Evolutionary conservation across 2,888 invertebrate species (phyloP), one percentile per base, ranked within the genome.

Genomic region (Himalopsyche anomala): DNA sequence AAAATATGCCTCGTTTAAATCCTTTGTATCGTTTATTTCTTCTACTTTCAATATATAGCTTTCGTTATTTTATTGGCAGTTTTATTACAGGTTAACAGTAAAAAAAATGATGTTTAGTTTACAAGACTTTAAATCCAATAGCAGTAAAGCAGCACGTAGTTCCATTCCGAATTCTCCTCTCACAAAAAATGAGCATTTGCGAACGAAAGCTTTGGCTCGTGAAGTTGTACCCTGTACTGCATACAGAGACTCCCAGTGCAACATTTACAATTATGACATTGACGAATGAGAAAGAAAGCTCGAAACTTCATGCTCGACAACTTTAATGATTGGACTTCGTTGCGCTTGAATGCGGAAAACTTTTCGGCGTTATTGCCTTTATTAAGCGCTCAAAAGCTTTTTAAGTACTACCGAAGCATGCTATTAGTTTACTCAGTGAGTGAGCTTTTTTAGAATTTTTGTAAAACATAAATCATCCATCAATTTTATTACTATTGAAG

Each of bases 211-310:
- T 62, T 51, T 17, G 51, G 15, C 69, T 81, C 74, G 36, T 36
- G 80, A 55, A 45, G 56, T 82, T 15, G 12, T 15, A 42, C 51
- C 12, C 45, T 45, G 40, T 84, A 82, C 85, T 54, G 87, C 85
- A 84, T 86, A 86, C 82, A 56, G 69, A 84, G 86, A 88, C 87
- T 86, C 86, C 87, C 62, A n/a, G 87, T 84, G 88, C 83, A 87
- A 87, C 88, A 88, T 88, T 87, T 84, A 88, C 87, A 88, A 88
- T 88, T 88, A 88, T 88, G 88, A 88, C 88, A 87, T 82, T 88
- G 88, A 88, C 86, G 84, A 84, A 88, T 88, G 87, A 84, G 83
- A 84, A 82, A 82, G 87, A 85, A 87, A 87, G 87, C 54, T 79
- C 86, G 81, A 51, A 81, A 19, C 15, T 51, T 51, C 12, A 51